Percentiles rank a stretch among this genome's conserved stretches.
Conservation (phyloP, 2,888 invertebrate species). For the Drosophila leonis region DNA sequence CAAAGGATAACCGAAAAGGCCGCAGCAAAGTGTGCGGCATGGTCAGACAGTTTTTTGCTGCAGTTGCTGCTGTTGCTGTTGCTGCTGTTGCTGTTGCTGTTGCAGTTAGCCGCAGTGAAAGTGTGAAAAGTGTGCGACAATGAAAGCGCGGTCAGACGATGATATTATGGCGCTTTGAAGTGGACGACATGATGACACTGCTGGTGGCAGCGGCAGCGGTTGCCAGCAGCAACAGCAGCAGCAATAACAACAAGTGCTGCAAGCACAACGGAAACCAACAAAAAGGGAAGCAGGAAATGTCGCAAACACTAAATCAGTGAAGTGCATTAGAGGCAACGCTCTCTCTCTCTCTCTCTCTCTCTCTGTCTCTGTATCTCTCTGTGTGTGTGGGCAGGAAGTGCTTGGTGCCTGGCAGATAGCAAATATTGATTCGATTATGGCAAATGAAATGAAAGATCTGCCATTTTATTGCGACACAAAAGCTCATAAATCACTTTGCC, state of each 20-base stretch:
- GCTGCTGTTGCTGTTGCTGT: conserved; percentile 17
- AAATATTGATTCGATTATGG: conserved; percentile 71
- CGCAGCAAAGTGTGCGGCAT: conserved; percentile 75
- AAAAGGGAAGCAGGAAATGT: conserved; percentile 78
- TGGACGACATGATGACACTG: conserved; percentile 68
- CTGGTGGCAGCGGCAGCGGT: conserved; percentile 37
- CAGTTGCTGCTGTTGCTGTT: not conserved
- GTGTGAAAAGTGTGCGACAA: conserved; percentile 65
- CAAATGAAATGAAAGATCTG: conserved; percentile 62
- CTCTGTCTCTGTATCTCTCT: not conserved
- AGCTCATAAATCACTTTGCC: conserved; percentile 59
- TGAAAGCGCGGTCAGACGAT: conserved; percentile 69
- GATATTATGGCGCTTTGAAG: conserved; percentile 72
- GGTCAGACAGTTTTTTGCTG: conserved; percentile 54
- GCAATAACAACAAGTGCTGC: conserved; percentile 34
- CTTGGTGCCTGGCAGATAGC: conserved; percentile 48
- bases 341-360: not conserved
- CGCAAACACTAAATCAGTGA: conserved; percentile 76
- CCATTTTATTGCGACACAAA: conserved; percentile 51
- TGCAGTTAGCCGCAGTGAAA: conserved; percentile 53
- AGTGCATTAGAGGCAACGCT: conserved; percentile 62
- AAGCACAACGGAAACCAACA: conserved; percentile 55
- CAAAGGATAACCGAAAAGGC: conserved; percentile 79
- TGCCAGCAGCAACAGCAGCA: conserved; percentile 19
- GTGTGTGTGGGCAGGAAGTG: conserved; percentile 48